Evolutionary conservation across 2,113 vertebrate species (phyloP), one percentile per base, ranked within the genome.

Genomic region (Etheostoma cragini): DNA sequence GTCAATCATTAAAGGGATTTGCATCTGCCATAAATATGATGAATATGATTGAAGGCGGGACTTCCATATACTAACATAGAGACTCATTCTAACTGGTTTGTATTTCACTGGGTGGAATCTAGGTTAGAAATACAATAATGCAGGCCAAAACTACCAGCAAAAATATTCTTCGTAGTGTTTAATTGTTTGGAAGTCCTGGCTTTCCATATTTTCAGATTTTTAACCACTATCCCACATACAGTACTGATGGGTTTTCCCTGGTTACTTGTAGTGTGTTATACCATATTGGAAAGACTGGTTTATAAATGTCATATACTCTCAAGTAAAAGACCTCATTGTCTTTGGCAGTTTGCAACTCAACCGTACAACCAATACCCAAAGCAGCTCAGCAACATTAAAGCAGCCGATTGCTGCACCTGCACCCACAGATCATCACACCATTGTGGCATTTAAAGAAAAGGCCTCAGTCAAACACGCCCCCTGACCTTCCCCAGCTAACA

Each of bases 401-500:
- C 95, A 96, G 92, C 94, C 94, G 95, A 93, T 89, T 91, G 88
- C 95, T 94, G 95, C 97, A 99, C 97, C 97, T 99, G 97, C 97
- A 97, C 96, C 96, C 96, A 96, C 96, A 93, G 95, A 95, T 95
- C 95, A 96, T 97, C 96, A 93, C 96, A 96, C 95, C 96, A 96
- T 97, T 96, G 96, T 97, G 96, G 96, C 95, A 91, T 91, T 97
- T 96, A 95, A 96, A 97, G 96, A 92, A 96, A 94, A 94, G 93
- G 90, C 92, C 90, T 90, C 95, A 95, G 96, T 96, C 97, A 96
- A 93, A 81, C 71, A 82, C 93, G 94, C 93, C 96, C 96, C 95
- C 92, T 96, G 96, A 97, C 97, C 97, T 97, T 96, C 95, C 96
- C 91, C 95, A 96, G 96, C 95, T 95, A 98, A 97, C 96, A 96